phyloP scores from a whole-genome alignment of 1,140 invertebrate genomes.

The Pissodes strobi region DNA sequence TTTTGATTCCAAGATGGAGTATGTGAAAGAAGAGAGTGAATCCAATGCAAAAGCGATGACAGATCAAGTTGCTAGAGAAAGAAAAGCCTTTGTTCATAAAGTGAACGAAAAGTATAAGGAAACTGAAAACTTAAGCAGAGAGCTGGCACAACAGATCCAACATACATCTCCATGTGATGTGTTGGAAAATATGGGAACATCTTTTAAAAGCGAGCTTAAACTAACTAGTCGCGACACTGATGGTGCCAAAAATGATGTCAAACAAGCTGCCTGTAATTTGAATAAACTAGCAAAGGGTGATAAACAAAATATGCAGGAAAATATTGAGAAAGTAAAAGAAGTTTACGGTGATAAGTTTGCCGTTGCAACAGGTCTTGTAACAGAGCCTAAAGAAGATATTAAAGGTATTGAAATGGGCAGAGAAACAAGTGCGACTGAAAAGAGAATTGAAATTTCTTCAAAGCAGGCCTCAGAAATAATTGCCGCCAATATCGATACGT shows the following conservation, averaged over 20 bases:
- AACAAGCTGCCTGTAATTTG: neutral
- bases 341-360: neutral
- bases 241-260: neutral
- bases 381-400: neutral
- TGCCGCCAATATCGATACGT: too few relatives aligned
- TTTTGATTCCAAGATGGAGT: conserved; percentile 35
- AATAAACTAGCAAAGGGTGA: conserved; percentile 4
- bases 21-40: conserved; percentile 16
- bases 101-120: conserved; percentile 37
- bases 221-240: neutral
- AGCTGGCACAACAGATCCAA: conserved; percentile 15
- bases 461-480: too few relatives aligned
- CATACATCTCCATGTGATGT: neutral
- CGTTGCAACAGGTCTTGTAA: too few relatives aligned
- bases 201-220: neutral
- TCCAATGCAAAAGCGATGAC: neutral
- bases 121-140: conserved; percentile 29
- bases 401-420: neutral
- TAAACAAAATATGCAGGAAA: neutral
- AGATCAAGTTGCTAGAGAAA: conserved; percentile 9
- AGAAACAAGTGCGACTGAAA: conserved; percentile 9
- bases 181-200: neutral
- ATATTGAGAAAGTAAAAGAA: neutral
- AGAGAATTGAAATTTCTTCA: too few relatives aligned
- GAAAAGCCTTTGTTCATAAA: conserved; percentile 26